These are phyloP conservation scores for Coelogynopora nodosa DNA, from an alignment of 2,888 invertebrate species.

Conservation along the genomic window DNA sequence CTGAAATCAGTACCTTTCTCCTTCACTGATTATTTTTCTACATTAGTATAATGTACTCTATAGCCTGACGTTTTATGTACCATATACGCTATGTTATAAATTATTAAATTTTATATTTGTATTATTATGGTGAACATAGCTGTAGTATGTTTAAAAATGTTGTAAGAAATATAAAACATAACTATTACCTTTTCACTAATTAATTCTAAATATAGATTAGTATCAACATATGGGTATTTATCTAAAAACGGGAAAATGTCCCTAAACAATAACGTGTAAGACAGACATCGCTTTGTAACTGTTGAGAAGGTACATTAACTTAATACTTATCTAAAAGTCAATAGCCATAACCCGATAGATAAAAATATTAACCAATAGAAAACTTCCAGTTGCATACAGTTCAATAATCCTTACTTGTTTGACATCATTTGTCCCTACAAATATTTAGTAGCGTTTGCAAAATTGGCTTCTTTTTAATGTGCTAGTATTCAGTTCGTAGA, in stretches of 20 bases:
- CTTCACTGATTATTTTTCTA: too few relatives aligned
- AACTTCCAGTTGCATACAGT: neutral
- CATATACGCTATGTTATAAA: too few relatives aligned
- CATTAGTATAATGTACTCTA: too few relatives aligned
- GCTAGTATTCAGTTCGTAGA: neutral
- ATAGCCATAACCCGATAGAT: neutral
- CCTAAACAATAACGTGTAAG: neutral
- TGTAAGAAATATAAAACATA: too few relatives aligned
- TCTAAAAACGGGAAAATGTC: neutral
- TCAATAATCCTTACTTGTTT: neutral
- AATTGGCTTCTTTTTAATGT: neutral
- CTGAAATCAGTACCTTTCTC: too few relatives aligned
- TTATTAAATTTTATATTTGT: too few relatives aligned
- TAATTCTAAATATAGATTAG: too few relatives aligned
- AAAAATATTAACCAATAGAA: neutral
- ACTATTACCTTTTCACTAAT: too few relatives aligned
- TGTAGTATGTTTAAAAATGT: too few relatives aligned
- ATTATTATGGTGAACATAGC: too few relatives aligned
- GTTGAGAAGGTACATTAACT: neutral
- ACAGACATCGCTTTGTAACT: neutral
- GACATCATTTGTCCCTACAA: neutral
- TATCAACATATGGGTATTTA: neutral
- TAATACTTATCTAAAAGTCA: neutral
- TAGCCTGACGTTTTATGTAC: too few relatives aligned
- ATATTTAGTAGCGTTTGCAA: neutral